Evolutionary conservation across 1,140 invertebrate genomes (phyloP).

Genomic region (Mamestra configurata): DNA sequence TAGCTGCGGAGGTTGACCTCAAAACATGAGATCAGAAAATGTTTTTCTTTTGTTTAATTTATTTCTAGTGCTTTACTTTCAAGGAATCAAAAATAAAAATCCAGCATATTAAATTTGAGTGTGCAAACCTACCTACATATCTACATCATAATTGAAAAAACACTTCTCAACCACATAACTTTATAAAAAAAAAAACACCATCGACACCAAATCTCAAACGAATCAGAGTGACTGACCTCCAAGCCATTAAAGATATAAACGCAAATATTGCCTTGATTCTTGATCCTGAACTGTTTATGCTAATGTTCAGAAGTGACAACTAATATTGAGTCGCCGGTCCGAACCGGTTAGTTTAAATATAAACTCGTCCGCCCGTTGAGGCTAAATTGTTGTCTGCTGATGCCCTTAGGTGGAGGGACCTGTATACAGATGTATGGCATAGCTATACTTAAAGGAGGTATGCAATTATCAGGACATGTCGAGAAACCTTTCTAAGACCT

Average conservation of each 20-base stretch:
- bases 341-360: conserved; percentile 33
- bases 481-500: not conserved
- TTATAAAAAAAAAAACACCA: not conserved
- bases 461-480: not conserved
- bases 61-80: too few relatives aligned
- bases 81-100: too few relatives aligned
- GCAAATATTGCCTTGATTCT: conserved; percentile 27
- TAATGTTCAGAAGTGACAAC: conserved; percentile 16
- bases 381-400: not conserved
- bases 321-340: not conserved
- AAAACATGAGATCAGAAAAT: too few relatives aligned
- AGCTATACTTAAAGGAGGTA: not conserved
- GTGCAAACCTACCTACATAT: too few relatives aligned
- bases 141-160: not conserved
- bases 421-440: not conserved
- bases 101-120: too few relatives aligned
- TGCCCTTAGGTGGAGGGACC: not conserved
- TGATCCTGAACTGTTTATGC: conserved; percentile 35
- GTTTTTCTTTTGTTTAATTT: too few relatives aligned
- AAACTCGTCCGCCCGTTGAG: conserved; percentile 21
- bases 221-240: not conserved
- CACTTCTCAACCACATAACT: not conserved
- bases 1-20: too few relatives aligned
- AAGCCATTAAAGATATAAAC: not conserved
- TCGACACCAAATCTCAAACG: not conserved